Base-by-base conservation (phyloP, 2,888 invertebrate genomes). In the Eupithecia exiguata region DNA sequence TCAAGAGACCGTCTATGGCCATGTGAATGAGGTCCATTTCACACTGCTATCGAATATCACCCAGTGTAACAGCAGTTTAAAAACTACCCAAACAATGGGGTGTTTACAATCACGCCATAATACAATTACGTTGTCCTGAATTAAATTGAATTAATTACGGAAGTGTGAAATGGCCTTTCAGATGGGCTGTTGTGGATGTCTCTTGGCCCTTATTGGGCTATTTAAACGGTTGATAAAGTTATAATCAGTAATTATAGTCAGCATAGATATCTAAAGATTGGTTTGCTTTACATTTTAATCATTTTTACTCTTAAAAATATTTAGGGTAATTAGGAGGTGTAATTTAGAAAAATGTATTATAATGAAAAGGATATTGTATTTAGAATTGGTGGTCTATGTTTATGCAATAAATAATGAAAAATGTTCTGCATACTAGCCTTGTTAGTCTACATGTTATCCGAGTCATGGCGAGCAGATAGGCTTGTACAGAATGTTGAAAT, bases 141-240 rank as follows among this genome's bases (percentile, higher is more conserved):
- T 90, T 89, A 89, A 90, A 89, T 84, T 85, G 88, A 89, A 91
- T 90, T 89, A 89, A 90, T 89, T 84, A 81, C 81, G 87, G 86
- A 89, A 88, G 84, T 84, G 83, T 83, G 74, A 82, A 79, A 79
- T 75, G 79, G 79, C 78, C 78, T 78, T 53, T 70, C 68, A 63
- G 61, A 73, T 69, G 35, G 70, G 36, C 70, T 21, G 35, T 69
- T 70, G 46, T 46, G 68, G 49, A 5, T n/a, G 30, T 71, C 72
- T 75, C 65, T 66, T 58, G 75, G 25, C 53, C 40, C 35, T 78
- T 73, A 68, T 65, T 68, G 70, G 43, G 36, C 53, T 75, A 70
- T 72, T 67, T 30, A 58, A 40, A 9, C 25, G 1, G n/a, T 5
- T 53, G 21, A 53, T 53, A 53, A 35, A 62, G 3, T 18, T 35